Evolutionary conservation across 2,797 vertebrate species (phyloP).

Genomic region (Chloroceryle inda): DNA sequence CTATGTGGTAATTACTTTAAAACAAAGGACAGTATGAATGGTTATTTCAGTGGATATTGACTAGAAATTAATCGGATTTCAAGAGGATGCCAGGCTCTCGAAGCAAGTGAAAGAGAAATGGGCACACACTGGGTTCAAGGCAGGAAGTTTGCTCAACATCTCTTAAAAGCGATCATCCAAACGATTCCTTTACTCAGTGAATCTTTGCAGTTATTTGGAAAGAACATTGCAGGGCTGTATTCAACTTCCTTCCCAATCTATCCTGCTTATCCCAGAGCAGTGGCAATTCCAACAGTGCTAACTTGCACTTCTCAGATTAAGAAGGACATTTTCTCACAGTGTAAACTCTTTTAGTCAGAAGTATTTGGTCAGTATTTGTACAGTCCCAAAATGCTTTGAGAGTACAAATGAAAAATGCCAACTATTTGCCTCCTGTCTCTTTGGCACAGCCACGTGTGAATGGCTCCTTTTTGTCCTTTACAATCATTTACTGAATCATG

Average conservation of each 20-base stretch:
- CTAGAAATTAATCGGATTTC: neutral
- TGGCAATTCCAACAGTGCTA: neutral
- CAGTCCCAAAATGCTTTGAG: neutral
- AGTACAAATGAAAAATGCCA: neutral
- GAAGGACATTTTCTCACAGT: neutral
- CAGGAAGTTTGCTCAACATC: neutral
- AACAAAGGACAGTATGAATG: neutral
- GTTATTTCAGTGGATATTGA: conserved; percentile 11
- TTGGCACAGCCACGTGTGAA: neutral
- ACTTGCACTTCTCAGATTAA: neutral
- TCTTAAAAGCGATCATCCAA: neutral
- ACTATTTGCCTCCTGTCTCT: neutral
- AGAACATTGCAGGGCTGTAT: neutral
- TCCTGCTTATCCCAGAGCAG: neutral
- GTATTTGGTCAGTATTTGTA: neutral
- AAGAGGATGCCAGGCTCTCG: neutral
- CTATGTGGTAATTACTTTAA: neutral
- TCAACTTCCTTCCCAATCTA: neutral
- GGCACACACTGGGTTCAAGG: neutral
- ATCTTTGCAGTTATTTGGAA: neutral
- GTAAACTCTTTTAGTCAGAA: neutral
- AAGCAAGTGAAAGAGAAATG: neutral
- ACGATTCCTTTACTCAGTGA: neutral
- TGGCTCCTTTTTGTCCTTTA: neutral
- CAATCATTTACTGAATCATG: neutral